Evolutionary conservation across 2,797 vertebrate genomes (phyloP), one percentile per base, ranked within the genome.

Genomic region (Chloroceryle inda): DNA sequence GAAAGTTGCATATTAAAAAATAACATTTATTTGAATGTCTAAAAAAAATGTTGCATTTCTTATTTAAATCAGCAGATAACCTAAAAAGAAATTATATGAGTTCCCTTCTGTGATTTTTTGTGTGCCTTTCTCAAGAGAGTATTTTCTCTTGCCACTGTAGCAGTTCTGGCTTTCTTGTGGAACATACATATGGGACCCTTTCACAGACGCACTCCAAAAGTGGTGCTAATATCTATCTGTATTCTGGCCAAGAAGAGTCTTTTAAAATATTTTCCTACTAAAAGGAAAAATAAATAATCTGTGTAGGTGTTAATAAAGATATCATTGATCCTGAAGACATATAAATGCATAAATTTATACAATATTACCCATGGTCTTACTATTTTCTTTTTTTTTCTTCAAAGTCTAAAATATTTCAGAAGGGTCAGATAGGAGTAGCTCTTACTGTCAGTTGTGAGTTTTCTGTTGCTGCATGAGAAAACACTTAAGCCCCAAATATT

Each of bases 31-130:
- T 73, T 90, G 45, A 78, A 73, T 64, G 19, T 73, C 29, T 56
- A 44, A 6, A 55, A 87, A 96, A 88, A 85, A 96, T 38, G 92
- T 97, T 89, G 27, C 20, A 71, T 85, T 94, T 86, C 27, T 89
- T 31, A 61, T 67, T 72, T 59, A 91, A 94, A 95, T 92, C 76
- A 86, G 74, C 67, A 91, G 12, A 35, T 91, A 88, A 13, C 6
- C 29, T 84, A 88, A 90, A 84, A 85, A n/a, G 6, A 87, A 67
- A 63, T 72, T 8, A 22, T 68, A 95, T 88, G 15, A 64, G 76
- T 85, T 90, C 88, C 95, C 53, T 86, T 78, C 83, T 92, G 18
- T 92, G 56, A 89, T 83, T 97, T 89, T 93, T 72, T 33, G 15
- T 88, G 87, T 4, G 4, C 69, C 74, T 92, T 91, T 90, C 78